Conservation (phyloP, 2,888 invertebrate genomes). For the Parelbella ahira region DNA sequence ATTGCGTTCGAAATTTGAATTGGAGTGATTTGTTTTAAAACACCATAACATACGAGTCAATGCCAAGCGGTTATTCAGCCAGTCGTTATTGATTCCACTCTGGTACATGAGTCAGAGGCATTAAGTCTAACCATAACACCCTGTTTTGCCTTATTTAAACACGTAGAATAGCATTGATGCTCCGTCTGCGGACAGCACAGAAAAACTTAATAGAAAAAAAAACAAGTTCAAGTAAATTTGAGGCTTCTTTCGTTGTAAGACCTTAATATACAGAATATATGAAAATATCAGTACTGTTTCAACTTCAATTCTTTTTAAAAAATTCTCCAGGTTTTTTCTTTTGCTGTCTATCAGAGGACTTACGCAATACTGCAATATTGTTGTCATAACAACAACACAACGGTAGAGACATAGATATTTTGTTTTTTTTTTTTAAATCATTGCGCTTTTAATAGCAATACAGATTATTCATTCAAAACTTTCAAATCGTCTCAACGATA, state of each 20-base stretch:
- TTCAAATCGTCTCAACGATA: background rate
- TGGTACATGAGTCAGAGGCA: conserved; percentile 50
- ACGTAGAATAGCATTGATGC: conserved; percentile 13
- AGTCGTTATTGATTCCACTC: conserved; percentile 49
- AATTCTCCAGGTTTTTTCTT: no score
- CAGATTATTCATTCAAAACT: background rate
- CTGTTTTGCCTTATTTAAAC: conserved; percentile 38
- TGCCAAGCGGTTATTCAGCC: conserved; percentile 44
- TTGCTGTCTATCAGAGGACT: no score
- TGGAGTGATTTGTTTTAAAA: conserved; percentile 23
- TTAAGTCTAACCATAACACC: conserved; percentile 33
- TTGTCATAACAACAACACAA: no score
- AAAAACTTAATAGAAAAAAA: conserved; percentile 15
- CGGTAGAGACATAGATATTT: no score
- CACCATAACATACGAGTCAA: conserved; percentile 36
- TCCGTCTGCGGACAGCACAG: background rate
- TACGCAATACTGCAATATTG: conserved; percentile 11
- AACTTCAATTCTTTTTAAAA: no score
- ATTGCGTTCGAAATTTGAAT: conserved; percentile 12
- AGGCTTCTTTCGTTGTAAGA: no score
- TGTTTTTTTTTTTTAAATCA: no score
- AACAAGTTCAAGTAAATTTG: no score
- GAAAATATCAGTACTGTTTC: no score
- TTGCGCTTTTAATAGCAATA: background rate
- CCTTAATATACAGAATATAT: no score